Conservation (phyloP, 2,797 vertebrate genomes). For the Passerculus sandwichensis region DNA sequence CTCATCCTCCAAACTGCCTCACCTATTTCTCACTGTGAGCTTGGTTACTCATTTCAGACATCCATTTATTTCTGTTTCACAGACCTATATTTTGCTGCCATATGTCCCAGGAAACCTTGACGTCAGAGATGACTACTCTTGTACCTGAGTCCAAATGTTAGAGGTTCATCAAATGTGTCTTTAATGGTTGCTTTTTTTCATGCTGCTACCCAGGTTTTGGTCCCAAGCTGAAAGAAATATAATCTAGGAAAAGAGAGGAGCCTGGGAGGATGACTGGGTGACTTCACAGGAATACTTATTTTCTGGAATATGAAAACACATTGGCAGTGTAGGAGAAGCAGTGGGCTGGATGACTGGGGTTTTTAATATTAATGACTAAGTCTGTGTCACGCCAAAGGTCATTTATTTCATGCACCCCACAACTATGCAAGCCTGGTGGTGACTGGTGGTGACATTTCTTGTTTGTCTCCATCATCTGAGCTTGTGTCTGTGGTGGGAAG, state of each 20-base stretch:
- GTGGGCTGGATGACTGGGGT: not conserved
- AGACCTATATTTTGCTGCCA: not conserved
- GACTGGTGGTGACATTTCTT: not conserved
- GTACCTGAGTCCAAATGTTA: conserved; percentile 21
- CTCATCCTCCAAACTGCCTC: not conserved
- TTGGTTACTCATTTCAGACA: conserved; percentile 25
- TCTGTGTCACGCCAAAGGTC: not conserved
- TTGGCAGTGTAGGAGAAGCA: conserved; percentile 2
- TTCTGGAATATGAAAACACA: conserved; percentile 16
- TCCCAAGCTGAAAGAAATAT: not conserved
- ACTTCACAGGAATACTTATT: conserved; percentile 5
- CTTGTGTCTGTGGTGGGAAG: not conserved
- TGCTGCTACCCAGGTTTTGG: not conserved
- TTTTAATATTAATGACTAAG: conserved; percentile 29
- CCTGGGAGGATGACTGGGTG: not conserved
- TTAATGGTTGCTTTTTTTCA: not conserved
- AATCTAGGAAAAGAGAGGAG: not conserved
- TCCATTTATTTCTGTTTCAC: not conserved
- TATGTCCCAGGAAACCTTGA: conserved; percentile 9
- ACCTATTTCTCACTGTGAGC: conserved; percentile 11
- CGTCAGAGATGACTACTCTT: not conserved
- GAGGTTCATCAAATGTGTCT: conserved; percentile 1
- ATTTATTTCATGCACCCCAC: not conserved
- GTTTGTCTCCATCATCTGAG: not conserved
- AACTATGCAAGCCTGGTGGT: not conserved